These are phyloP conservation scores for Hydractinia echinata DNA, from an alignment of 30 jellyfish, hydroid and myxozoan species.

Conservation along the genomic window DNA sequence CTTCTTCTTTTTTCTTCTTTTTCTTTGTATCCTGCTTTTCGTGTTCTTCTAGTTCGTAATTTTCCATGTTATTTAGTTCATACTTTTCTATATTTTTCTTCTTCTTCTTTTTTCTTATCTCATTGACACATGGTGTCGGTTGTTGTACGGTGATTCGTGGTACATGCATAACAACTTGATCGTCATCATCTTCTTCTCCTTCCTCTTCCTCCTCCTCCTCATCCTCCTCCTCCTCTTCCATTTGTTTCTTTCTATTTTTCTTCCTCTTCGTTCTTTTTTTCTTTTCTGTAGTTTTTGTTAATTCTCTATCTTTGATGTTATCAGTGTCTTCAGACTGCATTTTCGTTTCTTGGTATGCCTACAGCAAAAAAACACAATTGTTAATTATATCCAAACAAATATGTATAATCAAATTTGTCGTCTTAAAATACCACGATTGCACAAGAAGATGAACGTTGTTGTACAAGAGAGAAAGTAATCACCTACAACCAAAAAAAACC, in stretches of 20 bases:
- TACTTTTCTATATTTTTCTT: too few relatives aligned
- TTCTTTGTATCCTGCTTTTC: not conserved
- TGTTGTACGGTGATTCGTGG: slow-evolving; percentile 19
- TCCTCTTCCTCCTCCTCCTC: slow-evolving; percentile 15
- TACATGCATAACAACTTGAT: not conserved
- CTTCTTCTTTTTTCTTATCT: not conserved
- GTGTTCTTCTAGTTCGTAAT: not conserved
- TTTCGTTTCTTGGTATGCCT: slow-evolving; percentile 11
- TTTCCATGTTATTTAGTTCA: not conserved
- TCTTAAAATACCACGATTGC: too few relatives aligned
- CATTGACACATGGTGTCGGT: not conserved
- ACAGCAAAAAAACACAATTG: not conserved
- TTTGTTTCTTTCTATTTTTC: not conserved
- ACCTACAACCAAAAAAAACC: too few relatives aligned
- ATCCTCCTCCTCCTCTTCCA: slow-evolving; percentile 16
- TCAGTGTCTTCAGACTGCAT: not conserved
- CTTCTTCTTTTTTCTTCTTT: slow-evolving; percentile 15
- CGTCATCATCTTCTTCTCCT: slow-evolving; percentile 21
- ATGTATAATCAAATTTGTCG: too few relatives aligned
- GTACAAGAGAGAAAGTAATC: too few relatives aligned
- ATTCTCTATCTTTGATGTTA: not conserved
- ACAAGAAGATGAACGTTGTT: too few relatives aligned
- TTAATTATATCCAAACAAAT: not conserved
- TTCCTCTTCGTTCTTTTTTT: not conserved
- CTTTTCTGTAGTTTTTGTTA: not conserved